Conservation (phyloP, 2,797 vertebrate genomes). For the Gymnoscopelus braueri region DNA sequence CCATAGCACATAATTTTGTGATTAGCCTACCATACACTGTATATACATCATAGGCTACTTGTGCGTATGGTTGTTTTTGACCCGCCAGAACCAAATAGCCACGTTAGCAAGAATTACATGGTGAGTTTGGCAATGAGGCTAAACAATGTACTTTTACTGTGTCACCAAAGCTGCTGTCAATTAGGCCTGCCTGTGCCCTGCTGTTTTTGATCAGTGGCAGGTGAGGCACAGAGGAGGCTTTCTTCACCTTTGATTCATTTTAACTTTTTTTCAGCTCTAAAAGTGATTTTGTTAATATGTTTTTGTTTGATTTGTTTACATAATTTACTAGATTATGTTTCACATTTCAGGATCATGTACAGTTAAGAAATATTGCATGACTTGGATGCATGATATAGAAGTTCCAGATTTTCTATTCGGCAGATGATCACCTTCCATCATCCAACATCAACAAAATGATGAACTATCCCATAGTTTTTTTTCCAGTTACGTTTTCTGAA, state of each 20-base stretch:
- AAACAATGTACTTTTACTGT: conserved; percentile 41
- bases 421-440: too few species aligned
- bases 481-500: too few species aligned
- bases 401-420: too few species aligned
- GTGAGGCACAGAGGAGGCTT: conserved; percentile 36
- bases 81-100: conserved; percentile 49
- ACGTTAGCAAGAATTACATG: conserved; percentile 54
- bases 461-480: too few species aligned
- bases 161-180: conserved; percentile 54
- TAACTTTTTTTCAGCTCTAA: conserved; percentile 15
- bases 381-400: too few species aligned
- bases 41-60: conserved; percentile 37
- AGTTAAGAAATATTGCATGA: not conserved
- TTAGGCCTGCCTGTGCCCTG: conserved; percentile 41
- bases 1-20: conserved; percentile 12
- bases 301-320: too few species aligned
- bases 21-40: conserved; percentile 27
- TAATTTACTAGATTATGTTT: not conserved
- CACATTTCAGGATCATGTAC: not conserved
- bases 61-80: conserved; percentile 38
- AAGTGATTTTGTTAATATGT: conserved; percentile 19
- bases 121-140: conserved; percentile 25
- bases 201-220: conserved; percentile 47
- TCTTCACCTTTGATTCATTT: conserved; percentile 13
- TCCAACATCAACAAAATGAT: too few species aligned